These are phyloP conservation scores for Misgurnus mizolepis DNA, from an alignment of 2,113 vertebrate species.

Conservation along the genomic window DNA sequence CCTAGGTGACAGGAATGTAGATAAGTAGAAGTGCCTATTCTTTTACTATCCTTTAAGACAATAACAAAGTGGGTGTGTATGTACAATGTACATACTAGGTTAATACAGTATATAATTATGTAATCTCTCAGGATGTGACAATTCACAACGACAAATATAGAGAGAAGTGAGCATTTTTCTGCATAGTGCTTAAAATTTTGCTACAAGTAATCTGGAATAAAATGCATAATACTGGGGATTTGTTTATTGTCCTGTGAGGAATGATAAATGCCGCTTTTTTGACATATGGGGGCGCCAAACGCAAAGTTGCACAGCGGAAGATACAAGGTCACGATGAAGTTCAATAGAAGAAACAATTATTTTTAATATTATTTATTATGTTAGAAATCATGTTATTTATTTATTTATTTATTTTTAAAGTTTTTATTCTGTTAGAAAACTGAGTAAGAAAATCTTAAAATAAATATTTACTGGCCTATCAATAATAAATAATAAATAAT, in stretches of 20 bases:
- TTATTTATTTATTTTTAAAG: too few relatives aligned
- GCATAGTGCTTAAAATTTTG: background rate
- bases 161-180: background rate
- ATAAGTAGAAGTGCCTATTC: background rate
- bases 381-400: too few relatives aligned
- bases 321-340: background rate
- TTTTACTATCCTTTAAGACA: background rate
- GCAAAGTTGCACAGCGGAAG: constrained; percentile 12
- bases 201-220: background rate
- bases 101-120: too few relatives aligned
- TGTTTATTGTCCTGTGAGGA: background rate
- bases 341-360: background rate
- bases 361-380: too few relatives aligned
- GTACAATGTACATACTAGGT: background rate
- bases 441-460: too few relatives aligned
- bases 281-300: constrained; percentile 41
- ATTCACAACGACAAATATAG: background rate
- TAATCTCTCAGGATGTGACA: background rate
- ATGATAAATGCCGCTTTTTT: background rate
- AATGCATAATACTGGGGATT: background rate
- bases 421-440: too few relatives aligned
- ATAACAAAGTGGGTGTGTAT: too few relatives aligned
- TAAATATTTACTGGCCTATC: too few relatives aligned
- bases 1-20: background rate
- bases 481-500: too few relatives aligned